phyloP scores from a whole-genome alignment of 2,113 vertebrate genomes.

The Lycocorax pyrrhopterus region DNA sequence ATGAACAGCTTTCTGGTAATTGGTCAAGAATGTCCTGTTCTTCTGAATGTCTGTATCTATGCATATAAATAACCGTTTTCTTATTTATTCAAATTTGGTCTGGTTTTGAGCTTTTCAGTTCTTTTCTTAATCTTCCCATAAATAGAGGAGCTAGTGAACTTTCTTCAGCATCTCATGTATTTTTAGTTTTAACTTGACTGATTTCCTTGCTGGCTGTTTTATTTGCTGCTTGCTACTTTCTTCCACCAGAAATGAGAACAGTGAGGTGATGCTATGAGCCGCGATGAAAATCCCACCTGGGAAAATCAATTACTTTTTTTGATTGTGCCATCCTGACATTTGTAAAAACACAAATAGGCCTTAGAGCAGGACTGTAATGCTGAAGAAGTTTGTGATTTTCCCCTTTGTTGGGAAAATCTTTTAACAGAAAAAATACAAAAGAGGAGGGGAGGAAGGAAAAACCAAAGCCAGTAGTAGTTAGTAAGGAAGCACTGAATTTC shows the following conservation, averaged over 20 bases:
- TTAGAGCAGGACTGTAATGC: neutral
- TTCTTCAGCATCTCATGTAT: neutral
- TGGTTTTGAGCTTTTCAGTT: constrained; percentile 16
- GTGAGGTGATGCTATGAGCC: constrained; percentile 27
- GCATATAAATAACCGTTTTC: constrained; percentile 16
- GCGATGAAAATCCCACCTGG: neutral
- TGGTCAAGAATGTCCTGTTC: neutral
- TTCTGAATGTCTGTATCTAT: neutral
- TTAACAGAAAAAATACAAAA: neutral
- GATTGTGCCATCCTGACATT: neutral
- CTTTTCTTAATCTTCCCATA: neutral
- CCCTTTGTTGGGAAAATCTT: neutral
- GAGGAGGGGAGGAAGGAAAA: accelerated
- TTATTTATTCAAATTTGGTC: constrained; percentile 11
- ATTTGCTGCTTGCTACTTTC: constrained; percentile 52
- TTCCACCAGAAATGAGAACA: constrained; percentile 21
- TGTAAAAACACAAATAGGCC: neutral
- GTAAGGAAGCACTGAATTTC: neutral
- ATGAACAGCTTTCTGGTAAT: constrained; percentile 5
- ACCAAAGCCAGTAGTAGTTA: neutral
- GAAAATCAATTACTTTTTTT: neutral
- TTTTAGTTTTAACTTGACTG: constrained; percentile 3
- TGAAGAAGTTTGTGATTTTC: neutral
- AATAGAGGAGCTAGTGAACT: neutral
- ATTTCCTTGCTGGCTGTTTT: constrained; percentile 18